Conservation (phyloP, 2,113 vertebrate species). For the Hippolais icterina region DNA sequence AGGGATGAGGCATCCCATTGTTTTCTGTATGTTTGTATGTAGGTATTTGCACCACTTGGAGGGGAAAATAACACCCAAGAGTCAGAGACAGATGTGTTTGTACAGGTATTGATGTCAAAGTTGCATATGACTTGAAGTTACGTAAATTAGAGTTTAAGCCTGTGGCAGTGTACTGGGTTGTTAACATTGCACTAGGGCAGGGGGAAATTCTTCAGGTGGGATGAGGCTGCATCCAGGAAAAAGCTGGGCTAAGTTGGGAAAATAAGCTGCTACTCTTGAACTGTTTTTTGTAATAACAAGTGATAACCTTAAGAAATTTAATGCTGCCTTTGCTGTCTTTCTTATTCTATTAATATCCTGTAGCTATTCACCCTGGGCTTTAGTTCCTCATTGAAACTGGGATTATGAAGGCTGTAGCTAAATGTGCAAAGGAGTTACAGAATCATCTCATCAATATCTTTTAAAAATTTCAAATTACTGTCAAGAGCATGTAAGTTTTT, state of each 20-base stretch:
- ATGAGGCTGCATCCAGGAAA: not conserved
- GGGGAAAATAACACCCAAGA: not conserved
- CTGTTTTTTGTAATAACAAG: not conserved
- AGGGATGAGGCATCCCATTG: not conserved
- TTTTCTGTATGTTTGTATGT: slow-evolving; percentile 5
- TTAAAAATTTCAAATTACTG: slow-evolving; percentile 25
- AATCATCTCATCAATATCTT: not conserved
- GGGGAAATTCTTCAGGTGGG: not conserved
- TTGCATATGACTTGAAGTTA: not conserved
- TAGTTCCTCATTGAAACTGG: not conserved
- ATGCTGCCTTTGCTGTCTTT: slow-evolving; percentile 55
- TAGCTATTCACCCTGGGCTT: not conserved
- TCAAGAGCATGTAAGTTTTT: not conserved
- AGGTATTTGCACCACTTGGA: not conserved
- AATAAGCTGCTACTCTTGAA: not conserved
- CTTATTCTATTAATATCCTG: slow-evolving; percentile 41
- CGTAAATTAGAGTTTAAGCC: not conserved
- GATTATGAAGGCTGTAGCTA: not conserved
- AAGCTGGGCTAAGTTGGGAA: not conserved
- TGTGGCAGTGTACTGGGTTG: not conserved
- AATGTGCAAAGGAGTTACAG: not conserved
- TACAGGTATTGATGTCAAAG: not conserved
- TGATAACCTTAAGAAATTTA: slow-evolving; percentile 10
- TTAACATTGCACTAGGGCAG: not conserved
- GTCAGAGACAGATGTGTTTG: not conserved